phyloP scores from a whole-genome alignment of 2,113 vertebrate genomes.

The Callospermophilus lateralis region DNA sequence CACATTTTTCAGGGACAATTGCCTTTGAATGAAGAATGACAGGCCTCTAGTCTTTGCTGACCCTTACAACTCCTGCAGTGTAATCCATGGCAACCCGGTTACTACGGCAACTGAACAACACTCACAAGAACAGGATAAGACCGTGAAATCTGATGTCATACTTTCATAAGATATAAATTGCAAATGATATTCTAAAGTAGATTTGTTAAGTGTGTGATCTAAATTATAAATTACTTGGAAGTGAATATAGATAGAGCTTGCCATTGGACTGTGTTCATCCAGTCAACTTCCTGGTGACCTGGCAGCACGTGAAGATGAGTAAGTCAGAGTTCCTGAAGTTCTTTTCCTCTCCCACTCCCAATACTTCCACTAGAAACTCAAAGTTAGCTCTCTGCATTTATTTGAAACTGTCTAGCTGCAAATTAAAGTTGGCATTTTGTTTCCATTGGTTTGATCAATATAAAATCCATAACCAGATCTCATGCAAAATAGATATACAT shows the following conservation, averaged over 20 bases:
- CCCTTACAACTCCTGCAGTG: conserved; percentile 88
- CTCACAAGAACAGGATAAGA: conserved; percentile 82
- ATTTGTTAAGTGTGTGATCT: conserved; percentile 81
- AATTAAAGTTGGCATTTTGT: background rate
- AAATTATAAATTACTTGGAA: conserved; percentile 72
- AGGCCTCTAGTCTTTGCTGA: conserved; percentile 94
- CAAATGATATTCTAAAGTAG: conserved; percentile 84
- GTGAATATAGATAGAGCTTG: background rate
- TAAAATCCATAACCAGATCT: background rate
- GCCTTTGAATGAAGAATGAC: conserved; percentile 95
- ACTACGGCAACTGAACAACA: conserved; percentile 90
- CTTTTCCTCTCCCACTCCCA: background rate
- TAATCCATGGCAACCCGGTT: conserved; percentile 90
- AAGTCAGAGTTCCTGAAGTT: accelerated
- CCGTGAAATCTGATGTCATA: conserved; percentile 91
- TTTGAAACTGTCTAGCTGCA: background rate
- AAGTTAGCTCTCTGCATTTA: background rate
- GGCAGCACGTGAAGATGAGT: background rate
- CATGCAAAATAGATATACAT: background rate
- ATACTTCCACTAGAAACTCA: background rate
- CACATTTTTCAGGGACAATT: conserved; percentile 93
- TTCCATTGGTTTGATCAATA: background rate
- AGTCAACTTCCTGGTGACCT: background rate
- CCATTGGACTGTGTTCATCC: background rate
- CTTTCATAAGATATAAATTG: conserved; percentile 85